Evolutionary conservation across 1,140 invertebrate genomes (phyloP), one percentile per base, ranked within the genome.

Genomic region (Calephelis nemesis): DNA sequence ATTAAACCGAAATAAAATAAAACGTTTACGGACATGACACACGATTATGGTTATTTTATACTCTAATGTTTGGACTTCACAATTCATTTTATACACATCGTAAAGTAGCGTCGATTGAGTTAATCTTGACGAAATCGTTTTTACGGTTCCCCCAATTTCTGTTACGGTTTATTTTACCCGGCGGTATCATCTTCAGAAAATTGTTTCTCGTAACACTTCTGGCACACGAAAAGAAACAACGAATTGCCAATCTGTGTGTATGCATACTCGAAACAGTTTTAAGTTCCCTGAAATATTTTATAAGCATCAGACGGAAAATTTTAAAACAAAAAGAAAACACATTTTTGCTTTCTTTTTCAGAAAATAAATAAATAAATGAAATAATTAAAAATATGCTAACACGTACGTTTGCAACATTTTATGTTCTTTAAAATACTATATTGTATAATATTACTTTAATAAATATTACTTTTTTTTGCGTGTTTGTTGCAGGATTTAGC

Each of bases 101-200:
- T 72, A 73, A 74, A 73, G 72, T 71, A 68, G 72, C 72, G 70
- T 74, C 80, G 75, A 86, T 85, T 82, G 83, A 84, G 83, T 86
- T 90, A 90, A 88, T 89, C 83, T 85, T 83, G 75, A 74, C 74
- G 65, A 78, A 87, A 90, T 89, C 83, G 85, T 82, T 90, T 88
- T 87, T 84, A 82, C 79, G 82, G 74, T 83, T 83, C 82, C 72
- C 82, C 77, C 84, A 79, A 81, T 83, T 82, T 80, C 78, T 85
- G 85, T 88, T 85, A 82, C 84, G 80, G 78, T 87, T 90, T 90
- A 88, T 84, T 84, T 90, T 75, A 87, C 87, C 88, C 86, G 63
- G 72, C 75, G 87, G 86, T 88, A 83, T 86, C 88, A 86, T 90
- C 77, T 82, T 84, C 79, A 81, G 79, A 74, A 87, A 88, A 90